Conservation (phyloP, 2,888 invertebrate genomes). For the Agelastica alni region DNA sequence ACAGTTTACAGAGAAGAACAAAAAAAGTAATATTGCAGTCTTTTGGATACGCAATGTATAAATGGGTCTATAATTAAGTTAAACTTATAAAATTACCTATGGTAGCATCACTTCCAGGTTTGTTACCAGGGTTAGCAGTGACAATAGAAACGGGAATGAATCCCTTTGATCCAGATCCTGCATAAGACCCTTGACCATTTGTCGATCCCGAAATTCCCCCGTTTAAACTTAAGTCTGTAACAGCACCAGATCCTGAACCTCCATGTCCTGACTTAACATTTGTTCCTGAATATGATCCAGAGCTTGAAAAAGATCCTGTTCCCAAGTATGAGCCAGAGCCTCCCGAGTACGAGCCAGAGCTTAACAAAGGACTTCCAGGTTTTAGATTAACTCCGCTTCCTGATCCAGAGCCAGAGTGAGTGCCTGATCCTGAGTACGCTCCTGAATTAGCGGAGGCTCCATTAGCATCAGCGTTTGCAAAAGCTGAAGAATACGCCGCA, state of each 20-base stretch:
- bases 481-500: conserved; percentile 11
- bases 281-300: conserved; percentile 3
- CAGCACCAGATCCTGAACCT: conserved; percentile 3
- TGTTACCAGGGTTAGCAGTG: too few species aligned
- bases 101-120: too few species aligned
- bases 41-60: too few species aligned
- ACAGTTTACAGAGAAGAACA: too few species aligned
- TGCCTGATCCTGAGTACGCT: conserved; percentile 7
- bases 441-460: conserved; percentile 23
- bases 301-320: conserved; percentile 2
- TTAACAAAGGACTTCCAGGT: not conserved
- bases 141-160: too few species aligned
- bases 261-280: not conserved
- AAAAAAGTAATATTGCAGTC: too few species aligned
- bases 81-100: too few species aligned
- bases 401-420: conserved; percentile 2
- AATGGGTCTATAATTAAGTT: too few species aligned
- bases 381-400: conserved; percentile 10
- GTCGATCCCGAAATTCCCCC: too few species aligned
- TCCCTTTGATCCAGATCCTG: conserved; percentile 1
- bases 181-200: not conserved
- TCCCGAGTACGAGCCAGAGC: not conserved
- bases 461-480: conserved; percentile 15
- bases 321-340: not conserved
- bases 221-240: not conserved